These are phyloP conservation scores for Lasiurus borealis DNA, from an alignment of 2,113 vertebrate genomes.

Conservation along the genomic window DNA sequence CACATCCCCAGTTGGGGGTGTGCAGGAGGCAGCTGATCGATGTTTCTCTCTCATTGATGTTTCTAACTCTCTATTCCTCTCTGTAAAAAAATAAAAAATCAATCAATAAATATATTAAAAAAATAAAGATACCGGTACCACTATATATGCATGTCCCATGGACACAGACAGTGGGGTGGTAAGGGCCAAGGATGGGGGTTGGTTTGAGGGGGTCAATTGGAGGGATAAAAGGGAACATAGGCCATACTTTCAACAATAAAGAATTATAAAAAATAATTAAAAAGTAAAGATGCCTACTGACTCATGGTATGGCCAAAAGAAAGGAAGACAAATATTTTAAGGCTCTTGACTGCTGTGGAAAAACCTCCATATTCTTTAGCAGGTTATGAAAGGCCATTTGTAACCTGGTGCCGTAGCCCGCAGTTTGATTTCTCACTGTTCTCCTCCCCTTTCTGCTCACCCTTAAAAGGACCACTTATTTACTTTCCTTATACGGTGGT, in stretches of 20 bases:
- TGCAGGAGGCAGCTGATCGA: too few species aligned
- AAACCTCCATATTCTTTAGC: conserved; percentile 24
- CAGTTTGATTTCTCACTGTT: neutral
- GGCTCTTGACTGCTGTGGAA: neutral
- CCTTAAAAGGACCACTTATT: neutral
- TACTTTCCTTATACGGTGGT: neutral
- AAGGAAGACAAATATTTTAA: neutral
- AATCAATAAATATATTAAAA: too few species aligned
- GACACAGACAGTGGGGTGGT: too few species aligned
- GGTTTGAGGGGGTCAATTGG: too few species aligned
- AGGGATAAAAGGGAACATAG: too few species aligned
- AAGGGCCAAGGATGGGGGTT: rapidly evolving
- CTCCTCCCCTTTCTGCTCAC: neutral
- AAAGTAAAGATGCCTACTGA: neutral
- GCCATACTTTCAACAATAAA: too few species aligned
- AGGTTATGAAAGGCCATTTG: conserved; percentile 10
- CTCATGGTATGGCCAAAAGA: neutral
- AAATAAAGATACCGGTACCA: neutral
- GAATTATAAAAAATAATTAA: too few species aligned
- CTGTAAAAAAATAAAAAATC: too few species aligned
- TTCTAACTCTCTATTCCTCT: too few species aligned
- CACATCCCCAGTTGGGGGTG: too few species aligned
- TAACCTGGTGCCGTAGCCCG: neutral
- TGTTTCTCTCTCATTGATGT: too few species aligned
- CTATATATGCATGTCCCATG: too few species aligned